Evolutionary conservation across 2,797 vertebrate genomes (phyloP).

Genomic region (Malacoraja senta): DNA sequence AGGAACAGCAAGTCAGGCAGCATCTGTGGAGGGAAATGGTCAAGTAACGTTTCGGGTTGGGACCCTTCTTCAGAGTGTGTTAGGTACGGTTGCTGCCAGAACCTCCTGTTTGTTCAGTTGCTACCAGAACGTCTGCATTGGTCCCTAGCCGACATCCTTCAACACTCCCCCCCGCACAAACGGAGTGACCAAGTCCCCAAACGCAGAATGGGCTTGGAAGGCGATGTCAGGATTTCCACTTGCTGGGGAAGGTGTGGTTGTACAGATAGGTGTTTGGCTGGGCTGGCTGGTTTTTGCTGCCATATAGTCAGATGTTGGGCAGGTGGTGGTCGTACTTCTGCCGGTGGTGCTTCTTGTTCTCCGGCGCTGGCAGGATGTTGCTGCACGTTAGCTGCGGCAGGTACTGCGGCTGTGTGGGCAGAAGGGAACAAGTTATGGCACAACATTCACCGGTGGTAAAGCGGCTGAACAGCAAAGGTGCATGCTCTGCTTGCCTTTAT

Average conservation of each 20-base stretch:
- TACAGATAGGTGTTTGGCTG: neutral
- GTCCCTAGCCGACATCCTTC: no score
- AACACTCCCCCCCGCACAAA: neutral
- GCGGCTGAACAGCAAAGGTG: no score
- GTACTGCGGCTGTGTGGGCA: conserved; percentile 57
- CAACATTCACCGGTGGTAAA: no score
- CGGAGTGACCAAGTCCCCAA: neutral
- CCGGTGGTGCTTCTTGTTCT: conserved; percentile 65
- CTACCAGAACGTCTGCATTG: no score
- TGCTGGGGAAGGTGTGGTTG: neutral
- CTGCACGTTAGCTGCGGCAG: conserved; percentile 64
- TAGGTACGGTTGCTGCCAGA: no score
- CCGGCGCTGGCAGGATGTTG: conserved; percentile 66
- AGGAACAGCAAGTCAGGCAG: no score
- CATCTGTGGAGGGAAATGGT: no score
- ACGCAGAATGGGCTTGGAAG: neutral
- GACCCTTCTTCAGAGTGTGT: no score
- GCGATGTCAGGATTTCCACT: neutral
- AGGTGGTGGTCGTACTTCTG: conserved; percentile 64
- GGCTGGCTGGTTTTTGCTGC: neutral
- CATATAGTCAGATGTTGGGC: conserved; percentile 60
- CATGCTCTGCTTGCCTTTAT: no score
- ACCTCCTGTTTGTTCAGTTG: no score
- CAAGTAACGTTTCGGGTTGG: no score
- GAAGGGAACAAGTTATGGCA: neutral